Conservation (phyloP, 2,113 vertebrate genomes). For the Polyodon spathula region DNA sequence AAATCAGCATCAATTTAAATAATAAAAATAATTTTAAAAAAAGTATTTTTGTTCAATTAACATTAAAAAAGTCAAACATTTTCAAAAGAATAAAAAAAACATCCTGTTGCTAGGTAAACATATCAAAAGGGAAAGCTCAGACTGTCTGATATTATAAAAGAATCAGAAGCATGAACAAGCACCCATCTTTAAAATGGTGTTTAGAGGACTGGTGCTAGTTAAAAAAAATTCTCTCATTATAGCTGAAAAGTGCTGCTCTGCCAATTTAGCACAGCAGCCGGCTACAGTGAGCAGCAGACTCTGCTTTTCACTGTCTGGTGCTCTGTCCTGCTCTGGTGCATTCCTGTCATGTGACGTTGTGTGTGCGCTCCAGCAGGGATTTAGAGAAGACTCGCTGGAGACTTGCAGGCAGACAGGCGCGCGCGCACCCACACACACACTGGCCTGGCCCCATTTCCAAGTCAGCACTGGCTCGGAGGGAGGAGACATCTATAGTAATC, state of each 20-base stretch:
- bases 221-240: background rate
- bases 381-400: background rate
- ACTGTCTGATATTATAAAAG: too few relatives aligned
- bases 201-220: too few relatives aligned
- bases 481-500: too few relatives aligned
- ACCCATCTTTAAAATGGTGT: too few relatives aligned
- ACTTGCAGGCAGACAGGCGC: background rate
- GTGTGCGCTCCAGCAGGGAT: background rate
- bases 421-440: background rate
- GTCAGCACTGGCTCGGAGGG: background rate
- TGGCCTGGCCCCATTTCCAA: conserved; percentile 1
- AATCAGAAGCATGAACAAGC: too few relatives aligned
- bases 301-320: background rate
- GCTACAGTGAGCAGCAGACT: background rate
- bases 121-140: too few relatives aligned
- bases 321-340: conserved; percentile 6
- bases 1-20: too few relatives aligned
- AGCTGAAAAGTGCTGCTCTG: background rate
- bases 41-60: too few relatives aligned
- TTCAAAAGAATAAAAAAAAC: too few relatives aligned
- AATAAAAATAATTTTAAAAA: too few relatives aligned
- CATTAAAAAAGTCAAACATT: too few relatives aligned
- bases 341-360: conserved; percentile 5
- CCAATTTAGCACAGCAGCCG: background rate
- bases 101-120: too few relatives aligned